Conservation (phyloP, 2,797 vertebrate genomes). For the Helostoma temminkii region DNA sequence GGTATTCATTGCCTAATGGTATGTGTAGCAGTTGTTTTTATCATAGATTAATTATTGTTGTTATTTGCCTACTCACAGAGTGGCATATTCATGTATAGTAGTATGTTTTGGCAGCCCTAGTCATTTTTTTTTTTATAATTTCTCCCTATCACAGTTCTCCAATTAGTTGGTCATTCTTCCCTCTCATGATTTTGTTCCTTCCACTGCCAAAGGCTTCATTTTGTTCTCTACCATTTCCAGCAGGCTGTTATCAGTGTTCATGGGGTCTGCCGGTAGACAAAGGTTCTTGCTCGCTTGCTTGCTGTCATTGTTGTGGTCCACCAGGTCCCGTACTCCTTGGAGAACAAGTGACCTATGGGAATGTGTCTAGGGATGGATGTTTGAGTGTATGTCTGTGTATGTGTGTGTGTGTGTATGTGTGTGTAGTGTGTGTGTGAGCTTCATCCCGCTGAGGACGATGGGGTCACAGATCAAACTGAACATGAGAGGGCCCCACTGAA, state of each 20-base stretch:
- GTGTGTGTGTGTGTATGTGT: slow-evolving; percentile 8
- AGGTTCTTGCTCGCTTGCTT: slow-evolving; percentile 13
- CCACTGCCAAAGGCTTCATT: slow-evolving; percentile 2
- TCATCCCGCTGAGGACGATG: slow-evolving; percentile 24
- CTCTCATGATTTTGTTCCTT: slow-evolving; percentile 9
- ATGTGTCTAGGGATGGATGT: slow-evolving; percentile 13
- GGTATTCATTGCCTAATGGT: too few species aligned
- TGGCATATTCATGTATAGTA: too few species aligned
- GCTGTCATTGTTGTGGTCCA: slow-evolving; percentile 42
- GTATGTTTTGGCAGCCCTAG: too few species aligned
- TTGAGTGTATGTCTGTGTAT: not conserved
- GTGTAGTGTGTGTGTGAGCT: slow-evolving; percentile 42
- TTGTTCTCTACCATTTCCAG: not conserved
- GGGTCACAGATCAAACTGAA: slow-evolving; percentile 60
- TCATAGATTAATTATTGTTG: too few species aligned
- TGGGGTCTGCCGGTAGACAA: slow-evolving; percentile 15
- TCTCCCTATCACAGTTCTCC: too few species aligned
- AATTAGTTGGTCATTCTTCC: not conserved
- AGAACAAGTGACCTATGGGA: slow-evolving; percentile 37
- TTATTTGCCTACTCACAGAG: too few species aligned
- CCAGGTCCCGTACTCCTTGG: slow-evolving; percentile 10
- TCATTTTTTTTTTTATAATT: too few species aligned
- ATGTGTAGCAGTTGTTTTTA: too few species aligned
- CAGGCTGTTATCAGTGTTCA: slow-evolving; percentile 30
- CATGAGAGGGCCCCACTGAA: slow-evolving; percentile 23